Conservation (phyloP, 1,140 invertebrate genomes). For the Augochlora pura region DNA sequence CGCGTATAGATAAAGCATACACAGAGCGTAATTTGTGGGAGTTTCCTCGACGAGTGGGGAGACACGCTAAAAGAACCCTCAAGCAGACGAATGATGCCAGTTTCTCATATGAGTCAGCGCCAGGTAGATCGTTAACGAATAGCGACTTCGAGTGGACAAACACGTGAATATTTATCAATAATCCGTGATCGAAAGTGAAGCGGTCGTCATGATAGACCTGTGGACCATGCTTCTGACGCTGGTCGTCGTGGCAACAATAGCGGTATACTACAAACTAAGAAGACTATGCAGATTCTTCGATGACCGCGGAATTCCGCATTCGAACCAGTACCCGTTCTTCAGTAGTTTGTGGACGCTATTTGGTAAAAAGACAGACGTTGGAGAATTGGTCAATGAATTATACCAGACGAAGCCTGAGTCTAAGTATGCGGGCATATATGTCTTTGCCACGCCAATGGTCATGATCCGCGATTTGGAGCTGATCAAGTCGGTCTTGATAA, state of each 20-base stretch:
- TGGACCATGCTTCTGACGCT: neutral
- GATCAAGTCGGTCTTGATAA: conserved; percentile 65
- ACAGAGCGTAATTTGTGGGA: too few species aligned
- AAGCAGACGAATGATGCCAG: too few species aligned
- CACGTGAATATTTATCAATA: too few species aligned
- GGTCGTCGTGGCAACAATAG: neutral
- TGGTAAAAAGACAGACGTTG: neutral
- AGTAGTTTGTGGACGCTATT: conserved; percentile 20
- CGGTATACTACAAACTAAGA: conserved; percentile 12
- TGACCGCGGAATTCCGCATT: conserved; percentile 4
- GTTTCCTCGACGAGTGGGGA: too few species aligned
- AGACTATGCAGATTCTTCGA: conserved; percentile 6
- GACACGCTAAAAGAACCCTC: too few species aligned
- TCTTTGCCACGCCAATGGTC: conserved; percentile 60
- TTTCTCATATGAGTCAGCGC: too few species aligned
- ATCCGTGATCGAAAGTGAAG: too few species aligned
- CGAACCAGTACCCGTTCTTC: neutral
- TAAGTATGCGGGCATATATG: conserved; percentile 65
- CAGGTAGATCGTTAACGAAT: too few species aligned
- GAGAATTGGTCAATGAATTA: neutral
- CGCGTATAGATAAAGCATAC: too few species aligned
- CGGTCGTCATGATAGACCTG: neutral
- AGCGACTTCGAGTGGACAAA: too few species aligned
- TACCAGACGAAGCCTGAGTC: conserved; percentile 42
- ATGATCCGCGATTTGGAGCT: conserved; percentile 74